These are phyloP conservation scores for Cebidichthys violaceus DNA, from an alignment of 2,113 vertebrate genomes.

Conservation along the genomic window DNA sequence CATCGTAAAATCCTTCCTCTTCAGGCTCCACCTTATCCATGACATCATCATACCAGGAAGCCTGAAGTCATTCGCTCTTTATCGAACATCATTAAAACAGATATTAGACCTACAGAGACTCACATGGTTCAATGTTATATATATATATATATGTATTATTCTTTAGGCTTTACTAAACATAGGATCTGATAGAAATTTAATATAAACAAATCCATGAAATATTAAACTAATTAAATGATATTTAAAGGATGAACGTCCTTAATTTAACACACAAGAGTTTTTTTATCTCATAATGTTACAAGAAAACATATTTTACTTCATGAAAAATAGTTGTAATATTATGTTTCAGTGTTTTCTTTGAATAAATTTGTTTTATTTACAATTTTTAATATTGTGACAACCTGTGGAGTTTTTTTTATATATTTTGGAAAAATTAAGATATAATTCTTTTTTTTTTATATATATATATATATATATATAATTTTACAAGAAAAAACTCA, in stretches of 20 bases:
- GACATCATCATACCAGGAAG: not conserved
- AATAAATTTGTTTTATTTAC: not conserved
- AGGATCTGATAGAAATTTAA: not conserved
- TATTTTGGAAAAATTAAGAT: not conserved
- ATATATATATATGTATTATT: too few species aligned
- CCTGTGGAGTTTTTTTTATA: not conserved
- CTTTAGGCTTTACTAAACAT: not conserved
- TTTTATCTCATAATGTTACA: not conserved
- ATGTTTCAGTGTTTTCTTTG: not conserved
- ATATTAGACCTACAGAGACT: too few species aligned
- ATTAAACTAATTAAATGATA: not conserved
- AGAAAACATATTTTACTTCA: not conserved
- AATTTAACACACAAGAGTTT: not conserved
- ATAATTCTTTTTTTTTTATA: not conserved
- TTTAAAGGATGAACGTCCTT: not conserved
- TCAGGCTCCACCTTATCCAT: not conserved
- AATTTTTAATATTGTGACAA: not conserved
- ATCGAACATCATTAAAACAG: too few species aligned
- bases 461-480: too few species aligned
- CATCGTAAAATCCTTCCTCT: not conserved
- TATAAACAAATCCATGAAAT: not conserved
- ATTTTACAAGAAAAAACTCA: not conserved
- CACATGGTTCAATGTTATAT: too few species aligned
- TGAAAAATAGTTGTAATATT: not conserved
- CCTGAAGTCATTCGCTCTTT: too few species aligned